Conservation (phyloP, 2,888 invertebrate genomes). For the Andrena praecox region DNA sequence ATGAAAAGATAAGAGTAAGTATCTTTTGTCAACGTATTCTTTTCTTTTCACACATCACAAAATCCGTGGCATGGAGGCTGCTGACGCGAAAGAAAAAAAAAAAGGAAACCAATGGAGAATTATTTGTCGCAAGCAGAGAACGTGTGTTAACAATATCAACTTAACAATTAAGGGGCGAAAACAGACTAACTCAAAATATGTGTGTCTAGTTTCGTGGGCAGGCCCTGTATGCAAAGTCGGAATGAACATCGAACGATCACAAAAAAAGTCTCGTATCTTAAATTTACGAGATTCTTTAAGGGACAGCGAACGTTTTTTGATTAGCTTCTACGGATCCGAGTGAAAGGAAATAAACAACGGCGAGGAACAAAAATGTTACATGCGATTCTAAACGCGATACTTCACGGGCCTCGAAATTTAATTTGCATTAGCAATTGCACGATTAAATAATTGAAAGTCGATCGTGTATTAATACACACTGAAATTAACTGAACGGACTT, state of each 20-base stretch:
- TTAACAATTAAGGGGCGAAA: constrained; percentile 44
- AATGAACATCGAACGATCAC: constrained; percentile 11
- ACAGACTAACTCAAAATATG: constrained; percentile 81
- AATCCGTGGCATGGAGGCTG: not conserved
- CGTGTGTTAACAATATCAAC: constrained; percentile 29
- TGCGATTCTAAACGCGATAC: not conserved
- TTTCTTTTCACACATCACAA: not conserved
- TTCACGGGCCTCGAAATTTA: not conserved
- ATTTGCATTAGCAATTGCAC: constrained; percentile 12
- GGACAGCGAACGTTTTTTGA: not conserved
- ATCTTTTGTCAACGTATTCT: not conserved
- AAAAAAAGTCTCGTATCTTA: constrained; percentile 14
- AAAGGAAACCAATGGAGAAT: constrained; percentile 20
- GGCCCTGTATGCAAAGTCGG: constrained; percentile 55
- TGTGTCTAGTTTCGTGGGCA: constrained; percentile 72
- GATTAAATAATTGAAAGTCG: too few species aligned
- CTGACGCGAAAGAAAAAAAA: constrained; percentile 16
- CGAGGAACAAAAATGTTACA: not conserved
- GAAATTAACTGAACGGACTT: not conserved
- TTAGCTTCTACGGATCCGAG: not conserved
- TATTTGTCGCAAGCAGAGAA: constrained; percentile 53
- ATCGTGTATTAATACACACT: not conserved
- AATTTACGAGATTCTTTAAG: not conserved
- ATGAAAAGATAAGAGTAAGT: not conserved
- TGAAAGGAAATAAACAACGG: not conserved